A percentile compares a stretch with the other conserved stretches of the same genome.
These are phyloP conservation scores for Silvanus unidentatus DNA, from an alignment of 2,888 invertebrate species.

Conservation along the genomic window DNA sequence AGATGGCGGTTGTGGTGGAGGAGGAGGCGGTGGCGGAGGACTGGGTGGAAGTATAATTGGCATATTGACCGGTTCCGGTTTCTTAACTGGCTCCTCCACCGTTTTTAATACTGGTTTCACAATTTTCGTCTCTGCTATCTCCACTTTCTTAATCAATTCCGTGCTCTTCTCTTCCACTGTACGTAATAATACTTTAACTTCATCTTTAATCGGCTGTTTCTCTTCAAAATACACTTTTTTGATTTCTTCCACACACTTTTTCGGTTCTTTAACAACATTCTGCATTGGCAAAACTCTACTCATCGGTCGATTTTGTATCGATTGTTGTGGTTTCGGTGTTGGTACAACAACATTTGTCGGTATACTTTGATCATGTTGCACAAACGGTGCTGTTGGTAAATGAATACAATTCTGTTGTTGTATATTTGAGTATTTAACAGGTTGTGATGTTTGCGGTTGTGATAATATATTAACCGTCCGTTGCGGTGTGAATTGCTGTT, in stretches of 20 bases:
- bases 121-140: constrained; percentile 3
- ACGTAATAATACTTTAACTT: neutral
- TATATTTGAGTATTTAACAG: constrained; percentile 25
- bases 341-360: constrained; percentile 70
- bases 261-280: constrained; percentile 49
- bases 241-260: constrained; percentile 47
- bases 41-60: no score
- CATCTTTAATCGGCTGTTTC: constrained; percentile 33
- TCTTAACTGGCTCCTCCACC: neutral
- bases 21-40: no score
- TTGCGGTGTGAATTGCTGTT: constrained; percentile 24
- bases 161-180: neutral
- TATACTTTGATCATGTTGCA: constrained; percentile 54
- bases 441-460: constrained; percentile 20
- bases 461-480: constrained; percentile 16
- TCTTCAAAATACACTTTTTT: constrained; percentile 47
- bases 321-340: constrained; percentile 49
- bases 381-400: constrained; percentile 53
- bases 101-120: neutral
- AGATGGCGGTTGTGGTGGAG: no score
- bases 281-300: constrained; percentile 75
- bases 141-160: constrained; percentile 3
- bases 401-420: constrained; percentile 49
- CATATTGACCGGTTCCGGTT: no score
- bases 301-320: constrained; percentile 57